phyloP scores from a whole-genome alignment of 2,113 vertebrate genomes.

The Diglossa brunneiventris region DNA sequence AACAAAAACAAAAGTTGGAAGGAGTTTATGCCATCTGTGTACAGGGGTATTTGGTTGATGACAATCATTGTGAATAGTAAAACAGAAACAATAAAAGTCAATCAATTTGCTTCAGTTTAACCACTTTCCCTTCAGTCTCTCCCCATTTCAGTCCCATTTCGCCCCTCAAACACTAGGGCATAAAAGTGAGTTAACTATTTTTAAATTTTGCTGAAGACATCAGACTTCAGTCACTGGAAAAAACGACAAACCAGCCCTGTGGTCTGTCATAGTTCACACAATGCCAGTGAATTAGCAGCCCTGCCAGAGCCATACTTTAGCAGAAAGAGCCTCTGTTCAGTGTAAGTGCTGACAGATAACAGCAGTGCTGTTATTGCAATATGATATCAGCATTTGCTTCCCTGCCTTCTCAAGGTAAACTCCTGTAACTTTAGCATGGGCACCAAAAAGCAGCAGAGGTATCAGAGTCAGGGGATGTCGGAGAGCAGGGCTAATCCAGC shows the following conservation, averaged over 20 bases:
- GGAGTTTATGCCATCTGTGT: background rate
- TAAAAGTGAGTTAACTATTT: conserved; percentile 36
- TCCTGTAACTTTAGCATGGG: conserved; percentile 12
- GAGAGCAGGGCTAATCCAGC: background rate
- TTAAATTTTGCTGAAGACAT: conserved; percentile 27
- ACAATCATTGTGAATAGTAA: background rate
- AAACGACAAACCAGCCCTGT: conserved; percentile 3
- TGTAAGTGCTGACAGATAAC: conserved; percentile 73
- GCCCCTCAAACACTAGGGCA: background rate
- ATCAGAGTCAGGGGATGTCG: background rate
- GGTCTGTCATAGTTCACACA: conserved; percentile 67
- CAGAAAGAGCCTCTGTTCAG: conserved; percentile 67
- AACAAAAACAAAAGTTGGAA: background rate
- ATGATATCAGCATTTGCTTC: conserved; percentile 19
- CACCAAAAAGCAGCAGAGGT: conserved; percentile 38
- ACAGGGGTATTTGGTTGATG: background rate
- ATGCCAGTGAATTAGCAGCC: conserved; percentile 72
- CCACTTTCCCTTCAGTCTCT: conserved; percentile 59
- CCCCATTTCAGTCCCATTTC: background rate
- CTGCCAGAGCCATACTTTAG: conserved; percentile 19
- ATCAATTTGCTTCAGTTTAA: conserved; percentile 58
- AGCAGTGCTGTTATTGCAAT: conserved; percentile 66
- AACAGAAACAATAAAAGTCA: background rate
- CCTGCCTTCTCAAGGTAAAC: conserved; percentile 57
- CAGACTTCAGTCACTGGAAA: conserved; percentile 38